These are phyloP conservation scores for Tokudaia tokunoshimensis DNA, from an alignment of 2,797 vertebrate species.

Conservation along the genomic window DNA sequence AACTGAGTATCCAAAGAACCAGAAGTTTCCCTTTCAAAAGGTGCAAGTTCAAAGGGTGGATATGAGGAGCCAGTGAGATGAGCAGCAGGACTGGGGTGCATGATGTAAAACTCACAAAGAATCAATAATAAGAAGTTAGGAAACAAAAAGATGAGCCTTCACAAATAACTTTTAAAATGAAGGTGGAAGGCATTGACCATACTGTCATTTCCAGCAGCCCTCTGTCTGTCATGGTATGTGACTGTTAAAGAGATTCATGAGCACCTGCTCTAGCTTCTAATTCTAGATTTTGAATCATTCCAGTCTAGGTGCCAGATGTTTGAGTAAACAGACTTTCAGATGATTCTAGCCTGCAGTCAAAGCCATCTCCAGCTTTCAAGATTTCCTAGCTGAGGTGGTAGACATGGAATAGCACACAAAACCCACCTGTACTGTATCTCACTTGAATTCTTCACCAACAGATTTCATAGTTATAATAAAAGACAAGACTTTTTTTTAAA, in stretches of 20 bases:
- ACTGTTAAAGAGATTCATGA: not conserved
- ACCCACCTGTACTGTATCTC: not conserved
- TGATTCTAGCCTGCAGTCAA: not conserved
- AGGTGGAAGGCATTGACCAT: not conserved
- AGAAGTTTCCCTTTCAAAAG: not conserved
- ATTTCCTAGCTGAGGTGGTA: not conserved
- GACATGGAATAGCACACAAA: not conserved
- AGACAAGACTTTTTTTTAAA: not conserved
- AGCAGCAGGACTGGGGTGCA: not conserved
- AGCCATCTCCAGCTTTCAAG: not conserved
- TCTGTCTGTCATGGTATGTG: not conserved
- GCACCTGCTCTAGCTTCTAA: not conserved
- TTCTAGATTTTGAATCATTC: not conserved
- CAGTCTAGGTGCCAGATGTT: not conserved
- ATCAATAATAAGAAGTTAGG: not conserved
- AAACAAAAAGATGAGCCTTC: conserved; percentile 9
- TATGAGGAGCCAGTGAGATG: not conserved
- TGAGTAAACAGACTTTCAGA: not conserved
- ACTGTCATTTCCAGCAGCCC: too few relatives aligned
- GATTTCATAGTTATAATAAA: conserved; percentile 12
- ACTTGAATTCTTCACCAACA: not conserved
- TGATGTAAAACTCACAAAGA: not conserved
- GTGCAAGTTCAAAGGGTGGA: not conserved
- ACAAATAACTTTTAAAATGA: conserved; percentile 35
- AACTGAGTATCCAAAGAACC: too few relatives aligned